Base-by-base conservation (phyloP, 2,888 invertebrate genomes). In the Tiliacea aurago region DNA sequence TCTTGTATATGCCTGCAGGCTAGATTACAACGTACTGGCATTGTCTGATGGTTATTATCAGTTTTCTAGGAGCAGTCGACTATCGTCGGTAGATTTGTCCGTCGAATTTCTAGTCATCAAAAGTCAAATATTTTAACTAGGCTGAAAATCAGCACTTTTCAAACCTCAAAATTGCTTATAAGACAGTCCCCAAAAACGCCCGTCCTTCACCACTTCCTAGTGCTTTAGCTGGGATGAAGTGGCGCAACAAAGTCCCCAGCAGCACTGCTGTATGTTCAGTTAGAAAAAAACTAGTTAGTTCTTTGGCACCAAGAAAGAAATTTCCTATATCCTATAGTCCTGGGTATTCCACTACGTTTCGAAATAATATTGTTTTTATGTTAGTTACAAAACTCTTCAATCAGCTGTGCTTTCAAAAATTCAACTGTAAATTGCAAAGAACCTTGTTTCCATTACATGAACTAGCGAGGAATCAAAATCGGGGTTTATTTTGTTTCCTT, bases 1-100 rank as follows among this genome's bases (percentile, higher is more conserved):
- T 73, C 66, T 65, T 56, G 20, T 49, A 53, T 23, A 61, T 33
- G 11, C 58, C 47, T 67, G 56, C 66, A 69, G 58, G 64, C 66
- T 53, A 76, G n/a, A 58, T 59, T 55, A 66, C 41, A 33, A 63
- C 18, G 23, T 58, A 37, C 9, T 37, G 18, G 11, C 18, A 45
- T 67, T 59, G 43, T 55, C 43, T 51, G 23, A 18, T 37, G 9
- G 7, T 9, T 28, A 23, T 45, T 68, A 47, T 49, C 47, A 23
- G 37, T 23, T 49, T 58, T 43, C 23, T 51, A 53, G 43, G 18
- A 65, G 53, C 13, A 20, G 7, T 55, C 20, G 15, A 51, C 13
- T 47, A 79, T 59, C 37, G 20, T 37, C 20, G 23, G 6, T 10
- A 23, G 49, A 33, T 47, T 47, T 63, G 33, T 3, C 10, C 3